Evolutionary conservation across 2,113 vertebrate genomes (phyloP), one percentile per base, ranked within the genome.

Genomic region (Saguinus imperator): DNA sequence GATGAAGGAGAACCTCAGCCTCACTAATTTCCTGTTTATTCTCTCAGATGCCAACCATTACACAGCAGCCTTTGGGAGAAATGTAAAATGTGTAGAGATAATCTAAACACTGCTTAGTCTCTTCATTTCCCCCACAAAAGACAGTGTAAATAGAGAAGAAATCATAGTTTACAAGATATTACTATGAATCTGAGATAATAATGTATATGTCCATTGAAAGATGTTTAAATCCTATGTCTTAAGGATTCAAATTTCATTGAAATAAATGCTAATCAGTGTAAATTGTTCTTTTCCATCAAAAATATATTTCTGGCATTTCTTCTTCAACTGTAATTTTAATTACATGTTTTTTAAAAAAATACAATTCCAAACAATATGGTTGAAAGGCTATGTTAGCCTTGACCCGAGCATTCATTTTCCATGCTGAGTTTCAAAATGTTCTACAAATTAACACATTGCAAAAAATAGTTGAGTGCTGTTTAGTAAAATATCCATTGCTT

Each of bases 1-100:
- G 77, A 97, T 88, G 61, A 96, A 96, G 81, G 66, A 52, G 21
- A 76, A 40, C 10, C 79, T 50, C 70, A 50, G 95, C 32, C 52
- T 81, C 93, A 58, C 85, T 40, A 66, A 95, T 95, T 95, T 94
- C 96, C 95, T 97, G 72, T 93, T 97, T 91, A 94, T 94, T 82
- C 75, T 91, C 81, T 84, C 66, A 70, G 43, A 96, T 95, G 76
- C 88, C 93, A 95, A 80, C 37, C 88, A 82, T 79, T 29, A 23
- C 66, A 79, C 8, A 25, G 70, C 55, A 87, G 81, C 1, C 86
- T 87, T 40, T 23, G 58, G 2, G 13, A 94, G 57, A 97, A 89
- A 76, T 80, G 66, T 95, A 82, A 86, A 82, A 96, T 35, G 72
- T 92, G 85, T 10, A 82, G 17, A 66, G 76, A 73, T 70, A 81